Conservation (phyloP, 1,140 invertebrate genomes). For the Meteorus sp. region DNA sequence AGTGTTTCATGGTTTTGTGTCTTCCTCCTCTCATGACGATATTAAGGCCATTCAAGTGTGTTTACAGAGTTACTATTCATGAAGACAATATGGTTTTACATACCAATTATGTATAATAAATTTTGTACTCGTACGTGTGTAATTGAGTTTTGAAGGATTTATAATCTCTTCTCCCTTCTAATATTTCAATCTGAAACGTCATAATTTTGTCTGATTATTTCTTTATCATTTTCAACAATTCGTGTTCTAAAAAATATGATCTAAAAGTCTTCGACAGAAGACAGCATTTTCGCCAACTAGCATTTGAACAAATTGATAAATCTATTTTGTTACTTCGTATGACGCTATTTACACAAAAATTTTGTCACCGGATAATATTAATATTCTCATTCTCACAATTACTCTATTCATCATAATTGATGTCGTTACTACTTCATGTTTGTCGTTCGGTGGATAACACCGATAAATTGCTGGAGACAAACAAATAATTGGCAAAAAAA, state of each 20-base stretch:
- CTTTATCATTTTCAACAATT: slow-evolving; percentile 3
- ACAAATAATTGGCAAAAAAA: too few relatives aligned
- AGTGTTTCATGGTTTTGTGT: background rate
- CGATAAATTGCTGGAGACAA: too few relatives aligned
- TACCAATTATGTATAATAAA: background rate
- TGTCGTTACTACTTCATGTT: too few relatives aligned
- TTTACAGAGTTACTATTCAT: background rate
- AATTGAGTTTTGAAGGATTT: background rate
- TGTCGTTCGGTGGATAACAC: too few relatives aligned
- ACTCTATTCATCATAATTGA: background rate
- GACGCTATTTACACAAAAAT: background rate
- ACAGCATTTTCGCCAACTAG: background rate
- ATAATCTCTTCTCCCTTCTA: background rate
- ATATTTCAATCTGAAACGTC: background rate
- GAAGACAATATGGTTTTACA: background rate
- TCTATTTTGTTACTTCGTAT: background rate
- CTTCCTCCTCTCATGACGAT: too few relatives aligned
- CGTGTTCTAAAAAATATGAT: slow-evolving; percentile 7
- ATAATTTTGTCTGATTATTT: background rate
- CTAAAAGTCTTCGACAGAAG: slow-evolving; percentile 10
- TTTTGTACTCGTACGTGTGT: slow-evolving; percentile 3
- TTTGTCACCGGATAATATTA: background rate
- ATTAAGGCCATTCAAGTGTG: slow-evolving; percentile 2
- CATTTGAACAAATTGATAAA: background rate
- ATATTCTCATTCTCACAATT: background rate